Evolutionary conservation across 2,888 invertebrate species (phyloP), one percentile per base, ranked within the genome.

Genomic region (Monopis laevigella): DNA sequence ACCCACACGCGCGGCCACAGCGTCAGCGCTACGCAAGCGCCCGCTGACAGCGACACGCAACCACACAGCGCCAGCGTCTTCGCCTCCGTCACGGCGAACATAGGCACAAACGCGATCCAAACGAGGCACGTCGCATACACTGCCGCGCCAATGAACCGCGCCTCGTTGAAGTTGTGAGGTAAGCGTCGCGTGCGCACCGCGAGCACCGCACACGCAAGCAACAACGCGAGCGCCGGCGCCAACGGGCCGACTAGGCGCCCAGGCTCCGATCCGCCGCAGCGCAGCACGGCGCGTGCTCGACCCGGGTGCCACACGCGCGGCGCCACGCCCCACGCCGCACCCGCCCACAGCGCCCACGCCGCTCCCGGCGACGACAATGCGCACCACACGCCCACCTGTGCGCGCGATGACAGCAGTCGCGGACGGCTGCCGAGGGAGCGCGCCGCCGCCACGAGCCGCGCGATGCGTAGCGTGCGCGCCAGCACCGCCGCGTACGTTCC

Each of bases 131-230:
- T 90, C 1, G 89, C 27, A n/a, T 89, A 92, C 87, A 91, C 90
- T 16, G 90, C 88, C 56, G 92, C 92, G 2, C 91, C 89, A 48
- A 90, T 89, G 56, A 85, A 86, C 54, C 85, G 84, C 1, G 86
- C 85, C 59, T 90, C 92, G 74, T 92, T 92, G 65, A 91, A 91
- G 65, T 92, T 92, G 63, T 90, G 91, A 0, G 92, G 92, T 13
- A 92, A 83, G 56, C 90, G 90, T 28, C 92, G 73, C 1, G 89
- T 89, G 59, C 88, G 88, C 35, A 89, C 72, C n/a, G 92, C 92
- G 59, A 91, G 89, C 24, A 88, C 69, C 2, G 91, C 92, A 62
- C 91, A 92, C 51, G 90, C 73, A 3, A 83, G 75, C 45, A 92
- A 86, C 38, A 92, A 82, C 46, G 88, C 63, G 48, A 89, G 85